phyloP scores from a whole-genome alignment of 2,113 vertebrate species.

The Xenopus tropicalis region UCB_Xtro_10.0 CM004444.2:21696001-21696500 shows the following conservation, averaged over 20 bases:
- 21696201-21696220: not conserved
- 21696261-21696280: constrained; percentile 7
- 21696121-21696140: too few relatives aligned
- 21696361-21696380: constrained; percentile 48
- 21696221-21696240: constrained; percentile 6
- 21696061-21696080: too few relatives aligned
- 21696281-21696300: constrained; percentile 17
- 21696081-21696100: too few relatives aligned
- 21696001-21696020: too few relatives aligned
- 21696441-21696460: constrained; percentile 25
- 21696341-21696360: constrained; percentile 51
- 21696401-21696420: constrained; percentile 47
- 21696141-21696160: too few relatives aligned
- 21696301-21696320: constrained; percentile 41
- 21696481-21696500: constrained; percentile 35
- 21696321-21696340: constrained; percentile 47
- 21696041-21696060: too few relatives aligned
- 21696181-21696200: too few relatives aligned
- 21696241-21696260: constrained; percentile 24
- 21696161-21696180: too few relatives aligned
- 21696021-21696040: too few relatives aligned
- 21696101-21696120: too few relatives aligned
- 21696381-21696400: constrained; percentile 51
- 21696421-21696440: constrained; percentile 53
- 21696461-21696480: constrained; percentile 43